phyloP scores from a whole-genome alignment of 2,113 vertebrate species.

The Brachypodius melanocephalos region DNA sequence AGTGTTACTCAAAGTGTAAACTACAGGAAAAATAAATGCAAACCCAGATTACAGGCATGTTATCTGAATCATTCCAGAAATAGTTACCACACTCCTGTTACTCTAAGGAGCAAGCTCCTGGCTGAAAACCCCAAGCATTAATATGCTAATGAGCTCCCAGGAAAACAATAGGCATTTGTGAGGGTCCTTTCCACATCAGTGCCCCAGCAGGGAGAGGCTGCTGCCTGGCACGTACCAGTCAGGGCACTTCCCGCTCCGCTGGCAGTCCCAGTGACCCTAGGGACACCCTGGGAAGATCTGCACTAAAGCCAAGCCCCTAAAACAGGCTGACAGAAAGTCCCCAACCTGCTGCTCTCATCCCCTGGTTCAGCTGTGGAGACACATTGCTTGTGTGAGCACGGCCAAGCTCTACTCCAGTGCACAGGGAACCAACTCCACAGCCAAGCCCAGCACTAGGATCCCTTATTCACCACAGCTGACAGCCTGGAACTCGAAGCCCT shows the following conservation, averaged over 20 bases:
- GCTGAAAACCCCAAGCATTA: background rate
- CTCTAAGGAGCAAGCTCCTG: background rate
- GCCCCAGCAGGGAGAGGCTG: background rate
- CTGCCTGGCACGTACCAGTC: constrained; percentile 16
- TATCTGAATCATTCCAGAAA: background rate
- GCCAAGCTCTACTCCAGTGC: background rate
- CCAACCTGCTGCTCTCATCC: background rate
- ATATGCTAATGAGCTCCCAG: constrained; percentile 9
- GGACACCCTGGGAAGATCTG: background rate
- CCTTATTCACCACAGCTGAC: background rate
- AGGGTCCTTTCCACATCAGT: background rate
- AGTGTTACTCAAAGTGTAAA: background rate
- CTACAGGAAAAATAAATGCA: background rate
- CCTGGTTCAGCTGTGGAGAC: background rate
- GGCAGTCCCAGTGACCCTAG: background rate
- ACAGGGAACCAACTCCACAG: background rate
- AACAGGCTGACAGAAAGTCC: background rate
- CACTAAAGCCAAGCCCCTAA: background rate
- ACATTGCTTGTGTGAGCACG: rapidly evolving
- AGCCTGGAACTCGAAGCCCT: background rate
- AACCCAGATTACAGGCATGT: background rate
- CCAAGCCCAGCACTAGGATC: background rate
- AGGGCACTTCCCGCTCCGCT: background rate
- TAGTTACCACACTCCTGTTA: background rate
- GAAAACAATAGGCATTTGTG: constrained; percentile 34